Evolutionary conservation across 2,888 invertebrate genomes (phyloP).

Genomic region (Ditylenchus weischeri): DNA sequence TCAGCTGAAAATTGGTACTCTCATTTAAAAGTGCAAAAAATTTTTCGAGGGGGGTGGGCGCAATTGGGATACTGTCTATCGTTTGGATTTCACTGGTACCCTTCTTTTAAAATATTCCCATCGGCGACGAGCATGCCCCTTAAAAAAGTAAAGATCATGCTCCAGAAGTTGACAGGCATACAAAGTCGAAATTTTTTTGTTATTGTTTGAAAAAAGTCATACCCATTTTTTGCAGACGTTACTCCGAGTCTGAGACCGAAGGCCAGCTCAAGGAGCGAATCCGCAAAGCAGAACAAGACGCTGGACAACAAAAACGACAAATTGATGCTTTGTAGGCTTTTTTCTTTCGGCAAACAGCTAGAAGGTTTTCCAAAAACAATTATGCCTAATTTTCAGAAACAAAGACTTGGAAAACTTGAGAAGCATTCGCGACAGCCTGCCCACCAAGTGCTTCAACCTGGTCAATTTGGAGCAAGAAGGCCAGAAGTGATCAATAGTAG

Average conservation of each 20-base stretch:
- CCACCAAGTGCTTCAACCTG: constrained; percentile 73
- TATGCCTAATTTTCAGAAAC: constrained; percentile 20
- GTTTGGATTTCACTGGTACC: too few relatives aligned
- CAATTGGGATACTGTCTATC: too few relatives aligned
- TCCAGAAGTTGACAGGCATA: too few relatives aligned
- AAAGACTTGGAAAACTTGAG: constrained; percentile 48
- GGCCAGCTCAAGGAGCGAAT: constrained; percentile 29
- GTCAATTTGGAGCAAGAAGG: constrained; percentile 53
- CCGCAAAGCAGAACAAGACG: constrained; percentile 28
- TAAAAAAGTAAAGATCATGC: too few relatives aligned
- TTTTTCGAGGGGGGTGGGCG: too few relatives aligned
- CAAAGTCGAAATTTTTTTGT: too few relatives aligned
- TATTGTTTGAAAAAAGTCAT: too few relatives aligned
- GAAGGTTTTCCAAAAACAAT: constrained; percentile 7
- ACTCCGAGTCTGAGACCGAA: constrained; percentile 33
- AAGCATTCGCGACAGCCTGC: constrained; percentile 68
- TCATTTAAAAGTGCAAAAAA: too few relatives aligned
- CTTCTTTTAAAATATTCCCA: too few relatives aligned
- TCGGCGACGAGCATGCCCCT: too few relatives aligned
- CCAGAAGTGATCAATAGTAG: constrained; percentile 30
- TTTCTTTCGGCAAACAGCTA: neutral
- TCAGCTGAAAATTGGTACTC: too few relatives aligned
- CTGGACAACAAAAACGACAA: constrained; percentile 27
- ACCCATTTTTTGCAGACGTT: constrained; percentile 12
- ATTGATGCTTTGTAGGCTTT: constrained; percentile 1